phyloP scores from a whole-genome alignment of 2,113 vertebrate species.

The Cyrtonyx montezumae region DNA sequence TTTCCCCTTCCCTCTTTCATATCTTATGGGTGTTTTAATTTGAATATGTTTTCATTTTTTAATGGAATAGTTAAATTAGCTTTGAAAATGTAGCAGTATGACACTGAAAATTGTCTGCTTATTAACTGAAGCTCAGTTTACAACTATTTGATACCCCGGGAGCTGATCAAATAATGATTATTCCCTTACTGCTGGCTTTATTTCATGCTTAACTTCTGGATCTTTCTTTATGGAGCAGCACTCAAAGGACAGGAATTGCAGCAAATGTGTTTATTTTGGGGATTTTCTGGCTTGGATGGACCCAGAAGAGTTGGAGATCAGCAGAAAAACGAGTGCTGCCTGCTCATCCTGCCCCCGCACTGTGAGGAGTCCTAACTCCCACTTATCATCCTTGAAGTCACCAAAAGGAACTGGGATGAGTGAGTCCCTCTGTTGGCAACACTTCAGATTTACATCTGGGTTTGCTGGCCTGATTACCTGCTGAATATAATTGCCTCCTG shows the following conservation, averaged over 20 bases:
- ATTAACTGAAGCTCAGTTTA: conserved; percentile 71
- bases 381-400: background rate
- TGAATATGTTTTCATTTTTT: conserved; percentile 75
- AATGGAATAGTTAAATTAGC: conserved; percentile 75
- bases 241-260: conserved; percentile 11
- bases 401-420: background rate
- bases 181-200: conserved; percentile 34
- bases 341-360: background rate
- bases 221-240: background rate
- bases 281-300: background rate
- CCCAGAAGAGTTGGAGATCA: background rate
- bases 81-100: conserved; percentile 56
- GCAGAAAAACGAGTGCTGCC: background rate
- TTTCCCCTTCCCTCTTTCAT: background rate
- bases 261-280: background rate
- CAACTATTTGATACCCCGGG: conserved; percentile 53
- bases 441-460: background rate
- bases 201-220: conserved; percentile 17
- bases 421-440: background rate
- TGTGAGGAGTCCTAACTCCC: background rate
- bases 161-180: conserved; percentile 55
- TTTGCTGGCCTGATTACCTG: background rate
- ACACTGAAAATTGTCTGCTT: conserved; percentile 68
- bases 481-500: background rate
- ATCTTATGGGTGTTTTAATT: conserved; percentile 75